Evolutionary conservation across 2,797 vertebrate genomes (phyloP), one percentile per base, ranked within the genome.

Genomic region (Ctenopoma multispine): DNA sequence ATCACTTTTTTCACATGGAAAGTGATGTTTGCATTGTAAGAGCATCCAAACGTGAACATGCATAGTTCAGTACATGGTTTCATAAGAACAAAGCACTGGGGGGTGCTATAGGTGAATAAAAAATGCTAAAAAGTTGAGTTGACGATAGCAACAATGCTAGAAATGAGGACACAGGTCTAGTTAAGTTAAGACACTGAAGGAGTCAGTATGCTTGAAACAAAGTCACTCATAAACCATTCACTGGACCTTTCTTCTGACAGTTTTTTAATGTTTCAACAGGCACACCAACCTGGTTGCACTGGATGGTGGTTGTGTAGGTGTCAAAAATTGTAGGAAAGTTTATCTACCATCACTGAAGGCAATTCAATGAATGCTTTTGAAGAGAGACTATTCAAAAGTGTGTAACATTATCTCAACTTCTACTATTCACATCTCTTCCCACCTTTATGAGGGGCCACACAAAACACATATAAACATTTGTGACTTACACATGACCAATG

Each of bases 1-100:
- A 12, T 40, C 54, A 2, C 0, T 0, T 13, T 20, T 67, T 27
- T 71, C 23, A 66, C 21, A 51, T 41, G 50, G 49, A 69, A 59
- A 55, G 31, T 17, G 57, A 50, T 17, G 38, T 65, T 38, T 65
- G 59, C 68, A 65, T 44, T 38, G 24, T 57, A 72, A 63, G 75
- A 81, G 66, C 72, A 78, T 83, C 69, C 29, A 51, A 75, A 69
- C 3, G 14, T 75, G 60, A 83, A 58, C 81, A 75, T 80, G 84
- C 79, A 86, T 80, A 82, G 66, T 78, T 72, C 58, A 65, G 53
- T 71, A 74, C 12, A 58, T 79, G 65, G 51, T 46, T 70, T 64
- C 67, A 73, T 64, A 51, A 34, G 29, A 72, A 31, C 24, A 34
- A 54, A 65, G 68, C 84, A 84, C 69, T 44, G 9, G 81, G 66